A percentile compares a stretch with the other conserved stretches of the same genome.
phyloP scores from a whole-genome alignment of 2,113 vertebrate genomes.

The Mastomys natalensis region DNA sequence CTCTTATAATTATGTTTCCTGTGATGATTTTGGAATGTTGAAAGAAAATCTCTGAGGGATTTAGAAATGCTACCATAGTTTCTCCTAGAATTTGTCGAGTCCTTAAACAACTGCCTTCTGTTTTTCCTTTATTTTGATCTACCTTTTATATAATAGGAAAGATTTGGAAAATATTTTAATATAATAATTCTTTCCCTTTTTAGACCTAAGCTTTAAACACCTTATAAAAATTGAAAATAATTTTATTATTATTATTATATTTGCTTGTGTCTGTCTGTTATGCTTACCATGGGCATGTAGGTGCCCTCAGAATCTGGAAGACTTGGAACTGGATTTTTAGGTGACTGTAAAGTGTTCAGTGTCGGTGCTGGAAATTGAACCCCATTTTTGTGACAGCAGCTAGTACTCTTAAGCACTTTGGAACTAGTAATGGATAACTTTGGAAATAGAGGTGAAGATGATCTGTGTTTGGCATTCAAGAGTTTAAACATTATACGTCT shows the following conservation, averaged over 20 bases:
- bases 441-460: not conserved
- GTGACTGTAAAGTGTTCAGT: no score
- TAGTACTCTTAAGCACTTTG: not conserved
- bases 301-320: not conserved
- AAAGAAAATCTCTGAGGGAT: not conserved
- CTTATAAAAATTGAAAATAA: not conserved
- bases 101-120: not conserved
- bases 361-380: not conserved
- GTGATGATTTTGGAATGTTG: not conserved
- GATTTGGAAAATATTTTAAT: not conserved
- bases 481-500: not conserved
- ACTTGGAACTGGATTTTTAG: not conserved
- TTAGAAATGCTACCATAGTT: not conserved
- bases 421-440: not conserved
- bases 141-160: not conserved
- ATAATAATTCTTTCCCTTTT: not conserved
- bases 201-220: not conserved
- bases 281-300: not conserved
- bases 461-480: not conserved
- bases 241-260: not conserved
- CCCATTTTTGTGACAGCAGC: not conserved
- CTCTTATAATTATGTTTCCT: not conserved
- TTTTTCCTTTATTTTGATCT: slow-evolving; percentile 29
- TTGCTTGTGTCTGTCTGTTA: not conserved
- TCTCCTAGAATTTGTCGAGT: not conserved